Percentiles rank a stretch among this genome's conserved stretches.
Evolutionary conservation across 2,113 vertebrate species (phyloP).

Genomic region (Nesogale talazaci): DNA sequence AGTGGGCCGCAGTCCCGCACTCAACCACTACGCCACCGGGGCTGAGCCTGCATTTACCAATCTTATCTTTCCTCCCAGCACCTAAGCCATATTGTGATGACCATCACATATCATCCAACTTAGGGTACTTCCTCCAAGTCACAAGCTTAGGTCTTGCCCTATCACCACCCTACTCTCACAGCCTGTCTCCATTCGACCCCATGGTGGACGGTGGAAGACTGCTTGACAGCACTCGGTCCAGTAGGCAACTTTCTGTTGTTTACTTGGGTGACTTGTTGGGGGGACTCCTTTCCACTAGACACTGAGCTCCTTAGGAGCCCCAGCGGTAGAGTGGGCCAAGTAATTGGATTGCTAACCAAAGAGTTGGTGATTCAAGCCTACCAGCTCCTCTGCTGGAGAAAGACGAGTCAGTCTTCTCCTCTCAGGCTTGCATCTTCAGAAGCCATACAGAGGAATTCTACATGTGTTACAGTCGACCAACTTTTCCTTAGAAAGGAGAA

Average conservation of each 20-base stretch:
- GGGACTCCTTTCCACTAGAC: background rate
- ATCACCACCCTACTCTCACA: background rate
- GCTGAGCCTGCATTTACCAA: fast-evolving
- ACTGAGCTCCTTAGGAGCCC: background rate
- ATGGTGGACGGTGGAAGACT: background rate
- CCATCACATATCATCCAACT: background rate
- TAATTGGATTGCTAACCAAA: too few relatives aligned
- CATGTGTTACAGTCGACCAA: background rate
- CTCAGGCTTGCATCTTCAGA: too few relatives aligned
- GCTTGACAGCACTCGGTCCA: background rate
- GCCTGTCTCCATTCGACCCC: background rate
- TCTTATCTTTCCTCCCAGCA: background rate
- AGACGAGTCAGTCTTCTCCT: too few relatives aligned
- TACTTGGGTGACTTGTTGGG: background rate
- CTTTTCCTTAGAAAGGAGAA: constrained; percentile 28
- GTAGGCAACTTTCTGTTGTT: background rate
- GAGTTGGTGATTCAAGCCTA: too few relatives aligned
- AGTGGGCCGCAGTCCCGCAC: too few relatives aligned
- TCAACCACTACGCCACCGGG: too few relatives aligned
- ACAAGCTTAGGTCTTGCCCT: background rate
- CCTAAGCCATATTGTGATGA: background rate
- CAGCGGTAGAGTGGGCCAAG: too few relatives aligned
- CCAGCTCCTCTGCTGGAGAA: too few relatives aligned
- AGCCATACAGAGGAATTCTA: too few relatives aligned
- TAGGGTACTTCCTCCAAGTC: background rate